Percentiles rank a stretch among this genome's conserved stretches.
Conservation (phyloP, 2,113 vertebrate species). For the Loxodonta africana region DNA sequence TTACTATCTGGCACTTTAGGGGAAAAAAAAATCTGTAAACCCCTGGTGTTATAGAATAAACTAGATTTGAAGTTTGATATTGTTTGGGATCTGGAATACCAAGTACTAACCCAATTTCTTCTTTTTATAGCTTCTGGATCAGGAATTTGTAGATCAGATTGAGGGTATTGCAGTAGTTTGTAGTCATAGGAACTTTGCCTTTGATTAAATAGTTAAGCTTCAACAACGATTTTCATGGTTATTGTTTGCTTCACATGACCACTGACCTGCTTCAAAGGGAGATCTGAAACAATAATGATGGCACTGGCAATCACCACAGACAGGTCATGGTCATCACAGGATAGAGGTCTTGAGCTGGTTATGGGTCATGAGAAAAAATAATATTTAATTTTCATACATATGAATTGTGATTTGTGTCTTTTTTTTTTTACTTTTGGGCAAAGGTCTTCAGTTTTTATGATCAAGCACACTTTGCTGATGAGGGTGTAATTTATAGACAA, state of each 20-base stretch:
- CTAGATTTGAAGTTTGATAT: neutral
- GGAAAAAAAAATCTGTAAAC: neutral
- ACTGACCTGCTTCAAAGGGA: neutral
- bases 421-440: neutral
- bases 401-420: neutral
- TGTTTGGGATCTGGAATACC: constrained; percentile 22
- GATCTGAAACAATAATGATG: neutral
- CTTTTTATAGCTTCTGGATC: neutral
- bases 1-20: neutral
- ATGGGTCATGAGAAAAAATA: neutral
- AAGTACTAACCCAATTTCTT: neutral
- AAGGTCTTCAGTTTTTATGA: neutral
- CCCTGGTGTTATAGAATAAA: neutral
- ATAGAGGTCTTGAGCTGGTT: neutral
- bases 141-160: neutral
- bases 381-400: neutral
- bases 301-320: neutral
- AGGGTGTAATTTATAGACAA: constrained; percentile 21
- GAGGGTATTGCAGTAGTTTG: neutral
- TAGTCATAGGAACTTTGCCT: neutral
- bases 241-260: neutral
- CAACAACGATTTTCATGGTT: neutral
- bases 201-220: neutral
- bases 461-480: constrained; percentile 11
- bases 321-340: neutral